Base-by-base conservation (phyloP, 2,797 vertebrate genomes). In the Lithobates sylvaticus region DNA sequence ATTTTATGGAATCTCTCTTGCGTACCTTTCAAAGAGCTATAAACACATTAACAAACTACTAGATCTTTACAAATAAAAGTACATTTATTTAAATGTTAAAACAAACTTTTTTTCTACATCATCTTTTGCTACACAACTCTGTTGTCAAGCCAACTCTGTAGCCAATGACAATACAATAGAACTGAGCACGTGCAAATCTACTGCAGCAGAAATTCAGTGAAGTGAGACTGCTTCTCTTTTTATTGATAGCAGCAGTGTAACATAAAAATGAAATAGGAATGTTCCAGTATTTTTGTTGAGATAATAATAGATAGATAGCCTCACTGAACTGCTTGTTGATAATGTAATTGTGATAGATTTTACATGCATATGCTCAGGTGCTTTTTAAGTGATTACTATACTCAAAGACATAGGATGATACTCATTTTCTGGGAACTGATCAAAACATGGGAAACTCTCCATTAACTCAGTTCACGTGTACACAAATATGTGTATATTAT, bases 171-270 rank as follows among this genome's bases (percentile, higher is more conserved):
- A 65, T 18, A 79, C 77, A 79, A 39, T 26, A 79, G 65, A 69
- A 13, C 44, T 34, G 27, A 42, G 65, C 42, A 71, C 16, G 39
- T 21, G 36, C 42, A 16, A 29, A 69, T 29, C 29, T 27, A n/a
- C 12, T 58, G 29, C 78, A 26, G 47, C 36, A 61, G 34, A 81
- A 67, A 61, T 36, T 58, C 79, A 61, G 34, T 72, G 68, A 81
- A 69, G 12, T 81, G 79, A 72, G 26, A 72, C 47, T 16, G 67
- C 68, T 71, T 18, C n/a, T 61, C 36, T 81, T 72, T 71, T 29
- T 72, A 81, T 36, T 81, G 50, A 72, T 32, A 61, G 44, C 50
- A 26, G 32, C 23, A 81, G 44, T 54, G 65, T 54, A 81, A 81
- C 5, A 71, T 23, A 18, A 23, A 58, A 36, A 21, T 5, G 44